A percentile compares a stretch with the other conserved stretches of the same genome.
phyloP scores from a whole-genome alignment of 2,797 vertebrate genomes.

The Sebastes oblongus region DNA sequence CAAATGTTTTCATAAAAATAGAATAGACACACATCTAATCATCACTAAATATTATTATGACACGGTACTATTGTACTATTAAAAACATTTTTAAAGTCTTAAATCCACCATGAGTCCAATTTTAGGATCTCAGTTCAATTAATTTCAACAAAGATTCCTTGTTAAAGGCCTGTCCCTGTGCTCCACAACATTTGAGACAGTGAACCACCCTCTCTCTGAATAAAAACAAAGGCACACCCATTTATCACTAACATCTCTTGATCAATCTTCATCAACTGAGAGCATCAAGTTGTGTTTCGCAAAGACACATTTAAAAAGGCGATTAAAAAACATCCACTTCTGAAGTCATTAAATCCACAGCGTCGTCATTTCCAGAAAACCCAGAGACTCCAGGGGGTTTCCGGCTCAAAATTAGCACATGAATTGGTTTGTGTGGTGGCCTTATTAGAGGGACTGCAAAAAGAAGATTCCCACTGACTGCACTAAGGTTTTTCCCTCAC shows the following conservation, averaged over 20 bases:
- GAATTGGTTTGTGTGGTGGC: conserved; percentile 60
- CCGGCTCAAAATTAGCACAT: conserved; percentile 70
- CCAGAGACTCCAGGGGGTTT: conserved; percentile 58
- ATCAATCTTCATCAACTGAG: background rate
- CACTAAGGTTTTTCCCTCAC: background rate
- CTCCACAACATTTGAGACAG: background rate
- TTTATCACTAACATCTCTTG: background rate
- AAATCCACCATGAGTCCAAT: background rate
- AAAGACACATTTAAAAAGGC: background rate
- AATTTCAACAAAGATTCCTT: background rate
- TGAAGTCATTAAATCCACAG: conserved; percentile 35
- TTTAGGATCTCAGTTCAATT: background rate
- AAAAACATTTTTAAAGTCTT: no score
- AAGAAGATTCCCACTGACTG: conserved; percentile 31
- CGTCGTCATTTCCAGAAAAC: conserved; percentile 62
- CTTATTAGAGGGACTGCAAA: conserved; percentile 54
- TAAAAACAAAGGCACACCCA: conserved; percentile 15
- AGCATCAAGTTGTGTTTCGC: background rate
- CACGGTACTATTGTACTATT: background rate
- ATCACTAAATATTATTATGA: background rate
- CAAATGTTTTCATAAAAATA: background rate
- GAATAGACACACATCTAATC: background rate
- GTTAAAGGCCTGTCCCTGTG: background rate
- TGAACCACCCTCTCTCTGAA: conserved; percentile 2
- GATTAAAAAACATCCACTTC: background rate